Conservation (phyloP, 2,113 vertebrate species). For the Ranitomeya imitator region DNA sequence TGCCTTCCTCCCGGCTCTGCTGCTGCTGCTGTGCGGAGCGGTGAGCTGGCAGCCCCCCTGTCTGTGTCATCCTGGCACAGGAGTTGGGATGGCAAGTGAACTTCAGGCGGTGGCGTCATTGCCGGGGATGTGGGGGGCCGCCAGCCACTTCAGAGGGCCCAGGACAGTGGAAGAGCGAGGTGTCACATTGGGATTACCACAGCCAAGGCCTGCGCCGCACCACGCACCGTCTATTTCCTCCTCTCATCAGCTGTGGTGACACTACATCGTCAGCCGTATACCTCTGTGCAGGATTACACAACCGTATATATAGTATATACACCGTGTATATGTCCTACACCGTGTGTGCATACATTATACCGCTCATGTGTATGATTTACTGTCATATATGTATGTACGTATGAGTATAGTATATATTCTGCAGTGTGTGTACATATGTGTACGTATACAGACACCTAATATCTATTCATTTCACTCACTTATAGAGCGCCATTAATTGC, state of each 20-base stretch:
- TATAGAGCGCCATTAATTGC: too few relatives aligned
- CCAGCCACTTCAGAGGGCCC: not conserved
- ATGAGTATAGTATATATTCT: too few relatives aligned
- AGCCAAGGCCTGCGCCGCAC: not conserved
- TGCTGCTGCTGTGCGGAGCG: not conserved
- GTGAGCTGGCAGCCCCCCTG: not conserved
- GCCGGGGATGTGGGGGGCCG: not conserved
- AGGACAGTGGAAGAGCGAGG: not conserved
- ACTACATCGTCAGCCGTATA: not conserved
- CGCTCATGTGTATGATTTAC: too few relatives aligned
- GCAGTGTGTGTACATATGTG: too few relatives aligned
- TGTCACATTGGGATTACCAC: not conserved
- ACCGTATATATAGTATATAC: not conserved
- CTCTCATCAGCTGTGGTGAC: not conserved
- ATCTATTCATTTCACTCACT: too few relatives aligned
- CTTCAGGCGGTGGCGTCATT: conserved; percentile 6
- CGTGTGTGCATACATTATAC: not conserved
- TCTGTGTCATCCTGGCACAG: conserved; percentile 1
- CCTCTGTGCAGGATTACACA: not conserved
- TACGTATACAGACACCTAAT: too few relatives aligned
- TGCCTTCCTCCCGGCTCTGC: not conserved
- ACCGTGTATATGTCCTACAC: not conserved
- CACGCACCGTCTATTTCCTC: not conserved
- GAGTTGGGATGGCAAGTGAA: conserved; percentile 19
- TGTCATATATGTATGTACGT: too few relatives aligned